Percentiles rank a stretch among this genome's conserved stretches.
phyloP scores from a whole-genome alignment of 2,113 vertebrate genomes.

The Calidris pugnax region DNA sequence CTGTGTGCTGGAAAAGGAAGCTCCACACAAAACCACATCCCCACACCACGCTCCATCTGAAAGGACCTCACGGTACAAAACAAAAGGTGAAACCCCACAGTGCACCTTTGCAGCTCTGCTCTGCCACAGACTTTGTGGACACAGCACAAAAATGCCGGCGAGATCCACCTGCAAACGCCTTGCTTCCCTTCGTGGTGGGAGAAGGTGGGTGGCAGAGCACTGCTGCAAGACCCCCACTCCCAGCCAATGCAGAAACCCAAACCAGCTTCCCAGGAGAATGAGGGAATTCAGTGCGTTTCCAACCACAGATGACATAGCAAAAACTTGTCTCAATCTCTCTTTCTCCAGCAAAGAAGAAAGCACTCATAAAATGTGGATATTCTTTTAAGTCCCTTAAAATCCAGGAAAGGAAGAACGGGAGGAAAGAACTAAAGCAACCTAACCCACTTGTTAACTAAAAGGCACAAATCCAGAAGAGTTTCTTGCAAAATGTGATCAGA shows the following conservation, averaged over 20 bases:
- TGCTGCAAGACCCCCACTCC: background rate
- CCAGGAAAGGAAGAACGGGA: background rate
- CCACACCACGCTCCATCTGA: background rate
- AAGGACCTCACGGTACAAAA: background rate
- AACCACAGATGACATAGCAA: background rate
- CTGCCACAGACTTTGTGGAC: background rate
- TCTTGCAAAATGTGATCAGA: background rate
- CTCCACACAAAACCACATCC: background rate
- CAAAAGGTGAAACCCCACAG: background rate
- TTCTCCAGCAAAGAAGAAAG: background rate
- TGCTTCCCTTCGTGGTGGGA: rapidly evolving
- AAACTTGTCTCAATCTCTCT: background rate
- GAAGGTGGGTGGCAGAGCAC: background rate
- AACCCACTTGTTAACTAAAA: background rate
- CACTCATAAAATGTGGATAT: background rate
- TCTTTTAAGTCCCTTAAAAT: background rate
- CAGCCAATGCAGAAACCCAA: background rate
- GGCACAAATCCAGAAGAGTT: background rate
- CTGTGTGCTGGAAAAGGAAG: background rate
- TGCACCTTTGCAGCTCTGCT: background rate
- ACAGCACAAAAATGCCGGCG: background rate
- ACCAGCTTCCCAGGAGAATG: background rate
- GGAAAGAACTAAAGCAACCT: background rate
- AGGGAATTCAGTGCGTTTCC: background rate
- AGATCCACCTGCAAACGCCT: background rate